A percentile compares a stretch with the other conserved stretches of the same genome.
Evolutionary conservation across 2,797 vertebrate species (phyloP).

Genomic region (Acanthis flammea): DNA sequence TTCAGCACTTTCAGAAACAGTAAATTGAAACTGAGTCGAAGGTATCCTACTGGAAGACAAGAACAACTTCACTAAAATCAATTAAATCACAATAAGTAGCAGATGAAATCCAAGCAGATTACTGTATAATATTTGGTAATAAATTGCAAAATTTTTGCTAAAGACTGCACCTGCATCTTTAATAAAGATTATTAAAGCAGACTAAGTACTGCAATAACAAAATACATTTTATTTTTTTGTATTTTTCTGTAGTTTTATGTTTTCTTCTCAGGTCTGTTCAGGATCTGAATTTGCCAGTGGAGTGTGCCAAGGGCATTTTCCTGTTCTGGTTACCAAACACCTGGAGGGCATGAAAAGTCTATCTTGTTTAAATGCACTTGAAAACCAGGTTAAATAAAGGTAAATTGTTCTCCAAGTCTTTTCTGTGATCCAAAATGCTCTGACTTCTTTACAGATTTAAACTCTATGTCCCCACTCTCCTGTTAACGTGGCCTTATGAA

Average conservation of each 20-base stretch:
- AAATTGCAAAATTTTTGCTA: neutral
- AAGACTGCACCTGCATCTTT: fast-evolving
- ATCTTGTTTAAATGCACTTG: neutral
- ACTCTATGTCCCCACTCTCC: neutral
- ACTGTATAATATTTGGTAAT: neutral
- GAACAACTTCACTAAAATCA: neutral
- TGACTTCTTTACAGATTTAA: neutral
- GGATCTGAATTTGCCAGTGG: neutral
- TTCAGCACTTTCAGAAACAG: neutral
- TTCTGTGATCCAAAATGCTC: neutral
- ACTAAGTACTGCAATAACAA: neutral
- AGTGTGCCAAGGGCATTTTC: neutral
- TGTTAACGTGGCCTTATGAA: neutral
- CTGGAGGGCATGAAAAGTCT: neutral
- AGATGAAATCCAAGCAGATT: neutral
- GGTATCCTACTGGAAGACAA: neutral
- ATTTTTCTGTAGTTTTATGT: neutral
- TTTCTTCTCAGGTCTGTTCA: neutral
- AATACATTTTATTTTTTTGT: neutral
- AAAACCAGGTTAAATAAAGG: neutral
- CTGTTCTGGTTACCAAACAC: neutral
- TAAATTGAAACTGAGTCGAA: neutral
- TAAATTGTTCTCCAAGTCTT: neutral
- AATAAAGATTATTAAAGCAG: neutral
- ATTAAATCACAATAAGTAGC: neutral